Evolutionary conservation across 1,140 invertebrate genomes (phyloP), one percentile per base, ranked within the genome.

Genomic region (Drosophila nasuta): DNA sequence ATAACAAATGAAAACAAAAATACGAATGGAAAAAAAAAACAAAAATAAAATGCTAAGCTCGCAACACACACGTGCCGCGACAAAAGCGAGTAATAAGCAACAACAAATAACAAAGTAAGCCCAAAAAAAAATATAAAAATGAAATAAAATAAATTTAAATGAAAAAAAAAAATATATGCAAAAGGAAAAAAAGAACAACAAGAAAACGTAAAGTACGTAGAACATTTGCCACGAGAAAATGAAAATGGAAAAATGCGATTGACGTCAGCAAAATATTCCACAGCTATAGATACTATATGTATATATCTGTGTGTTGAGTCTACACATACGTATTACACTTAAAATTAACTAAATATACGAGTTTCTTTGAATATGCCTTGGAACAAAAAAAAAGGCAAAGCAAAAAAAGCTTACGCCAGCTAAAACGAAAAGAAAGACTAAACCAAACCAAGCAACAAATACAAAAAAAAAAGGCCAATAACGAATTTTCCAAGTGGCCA

Each of bases 221-320:
- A 89, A 85, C 76, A 73, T 88, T 82, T 82, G 83, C 75, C 48
- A 68, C 73, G 64, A 70, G 77, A 80, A 88, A 88, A 81, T 72
- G 75, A 74, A 81, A 81, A 81, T 86, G 81, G 81, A 89, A 89
- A 89, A 89, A 90, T 81, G 78, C 85, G 72, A 89, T 89, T 89
- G 85, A 89, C 85, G 85, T 89, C 85, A 89, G 85, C 85, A 81
- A 63, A 81, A 90, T 88, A 85, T 88, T 89, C 85, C 81, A 88
- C 68, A 77, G 85, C 81, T 89, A 75, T 72, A 89, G 63, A 75
- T 51, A 74, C 38, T 72, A 59, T 52, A 63, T 17, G 2, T 57
- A 2, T 8, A 11, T 45, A 10, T 10, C 6, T 15, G n/a, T 46
- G 43, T 59, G 20, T 25, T 33, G 25, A 10, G 33, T 41, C 78